Conservation (phyloP, 2,888 invertebrate species). For the Pedicia rivosa region DNA sequence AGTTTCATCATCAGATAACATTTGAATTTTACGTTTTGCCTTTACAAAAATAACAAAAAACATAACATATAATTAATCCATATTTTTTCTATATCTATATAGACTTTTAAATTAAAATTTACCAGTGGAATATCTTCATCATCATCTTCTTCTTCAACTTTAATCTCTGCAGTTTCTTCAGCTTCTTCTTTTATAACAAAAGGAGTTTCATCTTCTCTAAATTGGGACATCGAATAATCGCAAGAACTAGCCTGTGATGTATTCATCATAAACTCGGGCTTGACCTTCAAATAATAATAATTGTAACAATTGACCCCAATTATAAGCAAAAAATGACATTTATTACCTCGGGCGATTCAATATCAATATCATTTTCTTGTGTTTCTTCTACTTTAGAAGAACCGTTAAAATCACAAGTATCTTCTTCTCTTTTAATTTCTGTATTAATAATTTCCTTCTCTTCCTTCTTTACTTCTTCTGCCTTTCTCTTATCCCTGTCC, state of each 20-base stretch:
- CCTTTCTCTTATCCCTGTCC: slow-evolving; percentile 32
- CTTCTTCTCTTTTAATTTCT: neutral
- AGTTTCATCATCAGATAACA: slow-evolving; percentile 34
- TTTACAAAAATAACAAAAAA: neutral
- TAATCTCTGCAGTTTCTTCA: slow-evolving; percentile 24
- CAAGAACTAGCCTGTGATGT: slow-evolving; percentile 48
- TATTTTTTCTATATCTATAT: slow-evolving; percentile 18
- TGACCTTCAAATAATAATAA: slow-evolving; percentile 23
- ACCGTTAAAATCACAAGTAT: slow-evolving; percentile 1
- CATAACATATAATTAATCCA: neutral
- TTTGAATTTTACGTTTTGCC: slow-evolving; percentile 32
- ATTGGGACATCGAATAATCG: slow-evolving; percentile 54
- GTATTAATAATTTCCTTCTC: neutral
- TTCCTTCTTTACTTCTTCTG: slow-evolving; percentile 13
- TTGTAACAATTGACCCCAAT: no score
- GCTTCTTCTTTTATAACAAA: slow-evolving; percentile 36
- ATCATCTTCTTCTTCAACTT: slow-evolving; percentile 39
- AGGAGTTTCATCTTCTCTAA: slow-evolving; percentile 35
- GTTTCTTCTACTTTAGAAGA: slow-evolving; percentile 1
- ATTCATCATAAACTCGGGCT: slow-evolving; percentile 24
- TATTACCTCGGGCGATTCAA: no score
- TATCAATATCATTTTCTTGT: no score
- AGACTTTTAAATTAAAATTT: no score
- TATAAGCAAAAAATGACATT: no score
- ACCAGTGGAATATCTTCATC: slow-evolving; percentile 67